Evolutionary conservation across 2,888 invertebrate species (phyloP), one percentile per base, ranked within the genome.

Genomic region (Hirtodrosophila confusa): DNA sequence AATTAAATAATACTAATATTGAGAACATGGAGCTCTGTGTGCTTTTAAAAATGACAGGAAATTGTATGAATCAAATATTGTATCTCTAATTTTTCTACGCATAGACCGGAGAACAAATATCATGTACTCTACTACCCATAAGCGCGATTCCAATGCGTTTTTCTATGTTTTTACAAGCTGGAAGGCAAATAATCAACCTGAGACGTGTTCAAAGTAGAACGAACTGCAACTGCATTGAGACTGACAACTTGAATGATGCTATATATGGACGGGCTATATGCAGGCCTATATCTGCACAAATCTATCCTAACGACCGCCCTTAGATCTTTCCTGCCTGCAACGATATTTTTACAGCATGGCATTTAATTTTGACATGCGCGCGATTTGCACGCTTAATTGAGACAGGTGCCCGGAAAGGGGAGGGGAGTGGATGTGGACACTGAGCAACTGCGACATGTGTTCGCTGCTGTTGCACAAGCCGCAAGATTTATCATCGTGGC

Each of bases 331-430:
- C 62, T 56, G 41, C 40, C 37, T 47, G 56, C 62, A 48, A 63
- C 51, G 67, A 69, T 67, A 66, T 78, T 78, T 68, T 44, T 67
- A 64, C 53, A 73, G 76, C 58, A 67, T 65, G 72, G 84, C 73
- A 87, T 86, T 86, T 79, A 67, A 67, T 69, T 80, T 78, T 78
- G 86, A 88, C 88, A 77, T 77, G 60, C 71, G 62, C 67, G 78
- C 88, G 80, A 88, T 84, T 80, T 89, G 89, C 86, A 84, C 85
- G 88, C 86, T 79, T 89, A 87, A 88, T 89, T 87, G 80, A 78
- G 88, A 86, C 86, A 87, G 86, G 86, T 87, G 86, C 86, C 74
- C 37, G 36, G 37, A 8, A n/a, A 27, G 10, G 31, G n/a, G 27
- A 31, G 45, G 39, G 29, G 37, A 11, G 8, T 24, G 57, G 23